Conservation (phyloP, 2,888 invertebrate species). For the Ferdinandea cuprea region DNA sequence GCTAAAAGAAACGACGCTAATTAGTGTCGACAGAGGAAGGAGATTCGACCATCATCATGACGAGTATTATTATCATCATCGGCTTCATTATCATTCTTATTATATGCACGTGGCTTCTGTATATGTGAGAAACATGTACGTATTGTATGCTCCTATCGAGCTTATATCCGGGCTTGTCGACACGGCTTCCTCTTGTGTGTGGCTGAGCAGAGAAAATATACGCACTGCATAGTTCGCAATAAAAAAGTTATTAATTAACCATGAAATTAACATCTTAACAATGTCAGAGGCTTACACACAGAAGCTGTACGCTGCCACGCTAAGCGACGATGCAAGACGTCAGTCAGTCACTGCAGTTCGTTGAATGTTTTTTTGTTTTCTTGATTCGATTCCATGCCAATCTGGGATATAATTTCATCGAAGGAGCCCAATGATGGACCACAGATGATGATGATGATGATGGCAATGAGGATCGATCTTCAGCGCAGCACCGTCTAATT, state of each 20-base stretch:
- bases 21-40: constrained; percentile 73
- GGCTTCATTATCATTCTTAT: constrained; percentile 66
- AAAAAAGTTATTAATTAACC: constrained; percentile 74
- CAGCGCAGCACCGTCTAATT: constrained; percentile 47
- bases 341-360: neutral
- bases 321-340: constrained; percentile 13
- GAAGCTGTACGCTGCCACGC: constrained; percentile 36
- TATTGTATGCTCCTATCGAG: neutral
- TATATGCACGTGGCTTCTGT: constrained; percentile 51
- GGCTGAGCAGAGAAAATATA: constrained; percentile 14
- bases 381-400: constrained; percentile 43
- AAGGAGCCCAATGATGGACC: constrained; percentile 50
- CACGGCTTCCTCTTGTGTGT: neutral
- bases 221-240: constrained; percentile 54
- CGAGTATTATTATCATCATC: constrained; percentile 36
- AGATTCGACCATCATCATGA: constrained; percentile 62
- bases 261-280: constrained; percentile 75
- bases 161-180: constrained; percentile 27
- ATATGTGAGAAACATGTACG: constrained; percentile 31
- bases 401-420: constrained; percentile 59
- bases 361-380: constrained; percentile 4
- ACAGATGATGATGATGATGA: constrained; percentile 12
- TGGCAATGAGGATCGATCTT: constrained; percentile 18
- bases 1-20: constrained; percentile 67
- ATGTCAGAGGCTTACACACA: constrained; percentile 57